A percentile compares a stretch with the other conserved stretches of the same genome.
Conservation (phyloP, 1,140 invertebrate species). For the Drosophila simulans region DNA sequence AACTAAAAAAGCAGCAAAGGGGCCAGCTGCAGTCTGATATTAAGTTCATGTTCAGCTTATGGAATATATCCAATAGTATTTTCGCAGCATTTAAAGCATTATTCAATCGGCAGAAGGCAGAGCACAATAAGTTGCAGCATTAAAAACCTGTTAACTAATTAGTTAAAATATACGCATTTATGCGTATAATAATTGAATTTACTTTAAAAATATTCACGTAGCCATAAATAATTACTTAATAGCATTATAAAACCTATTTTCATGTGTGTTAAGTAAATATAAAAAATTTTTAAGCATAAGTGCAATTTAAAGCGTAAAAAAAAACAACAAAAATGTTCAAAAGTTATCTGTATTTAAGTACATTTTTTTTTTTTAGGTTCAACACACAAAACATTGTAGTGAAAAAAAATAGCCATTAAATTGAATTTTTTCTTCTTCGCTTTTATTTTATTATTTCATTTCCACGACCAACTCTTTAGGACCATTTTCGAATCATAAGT, state of each 20-base stretch:
- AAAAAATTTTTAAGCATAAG: not conserved
- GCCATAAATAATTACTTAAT: not conserved
- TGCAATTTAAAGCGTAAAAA: not conserved
- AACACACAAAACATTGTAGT: not conserved
- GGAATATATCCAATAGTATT: no score
- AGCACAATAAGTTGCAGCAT: no score
- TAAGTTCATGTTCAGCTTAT: no score
- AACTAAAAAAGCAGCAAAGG: not conserved
- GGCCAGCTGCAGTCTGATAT: no score
- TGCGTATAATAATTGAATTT: not conserved
- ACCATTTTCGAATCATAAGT: constrained; percentile 13
- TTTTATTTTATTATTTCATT: constrained; percentile 1
- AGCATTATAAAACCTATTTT: not conserved
- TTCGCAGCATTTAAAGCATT: no score
- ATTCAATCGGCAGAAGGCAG: not conserved
- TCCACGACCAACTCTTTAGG: constrained; percentile 3
- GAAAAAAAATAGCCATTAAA: no score
- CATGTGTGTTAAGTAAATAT: not conserved
- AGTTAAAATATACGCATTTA: not conserved
- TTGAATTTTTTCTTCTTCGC: not conserved
- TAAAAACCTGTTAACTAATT: not conserved
- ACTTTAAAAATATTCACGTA: not conserved
- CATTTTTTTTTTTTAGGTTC: not conserved
- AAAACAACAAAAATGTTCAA: not conserved
- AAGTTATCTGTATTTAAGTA: not conserved